Base-by-base conservation (phyloP, 2,113 vertebrate genomes). In the Ceratotherium simum region DNA sequence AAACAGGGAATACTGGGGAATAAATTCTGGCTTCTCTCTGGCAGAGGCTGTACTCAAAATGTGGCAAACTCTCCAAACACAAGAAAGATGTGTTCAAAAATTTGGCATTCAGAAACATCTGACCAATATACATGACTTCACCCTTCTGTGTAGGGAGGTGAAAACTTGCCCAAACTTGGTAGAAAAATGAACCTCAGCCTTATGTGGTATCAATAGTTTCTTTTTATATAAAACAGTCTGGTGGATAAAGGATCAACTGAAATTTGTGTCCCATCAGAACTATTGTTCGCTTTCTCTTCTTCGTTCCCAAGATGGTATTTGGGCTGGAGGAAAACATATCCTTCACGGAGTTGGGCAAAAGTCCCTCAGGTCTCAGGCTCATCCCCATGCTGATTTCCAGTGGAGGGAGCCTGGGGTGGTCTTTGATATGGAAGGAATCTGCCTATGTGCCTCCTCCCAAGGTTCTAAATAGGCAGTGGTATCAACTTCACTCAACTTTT, bases 141-240 rank as follows among this genome's bases (percentile, higher is more conserved):
- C 33, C 8, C 21, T 27, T 18, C 9, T 27, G 8, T 29, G 51
- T 42, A 73, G 6, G 70, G 54, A 92, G 9, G 31, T 20, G 39
- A 95, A 86, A 42, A 21, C 4, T n/a, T 70, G 39, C 39, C 31
- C 65, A 70, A 70, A 81, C 12, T 62, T 94, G 16, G 8, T 18
- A 48, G 25, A 42, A 72, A 82, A 70, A 64, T 48, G 7, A 16
- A 27, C 17, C 48, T 89, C 11, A 46, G 39, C 56, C 56, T 65
- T 36, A 51, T 0, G 4, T 62, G 36, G 3, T 69, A 25, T 65
- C 69, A 73, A 31, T 25, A 18, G 6, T 42, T 91, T 69, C 33
- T 73, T 76, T 81, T 18, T 23, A 67, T 70, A 36, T 75, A 60
- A 95, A 90, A 27, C 4, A 75, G 67, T 90, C 60, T 51, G 85